Conservation (phyloP, 2,113 vertebrate genomes). For the Aspidoscelis tigris region DNA sequence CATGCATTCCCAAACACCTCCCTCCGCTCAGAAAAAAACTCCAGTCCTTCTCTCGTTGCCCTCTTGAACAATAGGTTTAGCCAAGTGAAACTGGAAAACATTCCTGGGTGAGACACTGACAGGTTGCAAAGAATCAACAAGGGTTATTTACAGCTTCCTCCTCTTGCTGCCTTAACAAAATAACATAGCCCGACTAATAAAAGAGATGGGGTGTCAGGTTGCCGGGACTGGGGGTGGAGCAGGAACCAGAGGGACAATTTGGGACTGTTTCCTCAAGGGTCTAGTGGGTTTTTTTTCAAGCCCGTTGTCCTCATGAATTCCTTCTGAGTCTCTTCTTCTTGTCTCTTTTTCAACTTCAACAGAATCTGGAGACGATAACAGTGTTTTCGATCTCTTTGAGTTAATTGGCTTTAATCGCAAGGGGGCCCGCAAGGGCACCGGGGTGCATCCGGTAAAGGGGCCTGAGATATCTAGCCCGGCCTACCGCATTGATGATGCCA, state of each 20-base stretch:
- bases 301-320: background rate
- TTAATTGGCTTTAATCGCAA: constrained; percentile 79
- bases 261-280: background rate
- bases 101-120: too few species aligned
- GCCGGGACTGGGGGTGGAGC: background rate
- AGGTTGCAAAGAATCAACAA: background rate
- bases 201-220: background rate
- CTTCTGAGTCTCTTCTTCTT: background rate
- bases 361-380: constrained; percentile 91
- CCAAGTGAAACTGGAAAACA: background rate
- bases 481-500: constrained; percentile 91
- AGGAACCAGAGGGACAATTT: background rate
- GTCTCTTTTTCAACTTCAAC: constrained; percentile 36
- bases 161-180: background rate
- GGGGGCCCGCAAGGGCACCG: constrained; percentile 77
- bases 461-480: constrained; percentile 90
- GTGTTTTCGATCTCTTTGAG: constrained; percentile 94
- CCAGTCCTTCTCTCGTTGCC: background rate
- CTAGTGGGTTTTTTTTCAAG: background rate
- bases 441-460: constrained; percentile 89
- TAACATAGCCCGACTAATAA: too few species aligned
- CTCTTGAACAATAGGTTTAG: background rate
- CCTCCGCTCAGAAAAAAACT: background rate
- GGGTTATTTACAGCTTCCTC: background rate
- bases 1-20: background rate